Evolutionary conservation across 2,113 vertebrate genomes (phyloP).

Genomic region (Lichenostomus cassidix): DNA sequence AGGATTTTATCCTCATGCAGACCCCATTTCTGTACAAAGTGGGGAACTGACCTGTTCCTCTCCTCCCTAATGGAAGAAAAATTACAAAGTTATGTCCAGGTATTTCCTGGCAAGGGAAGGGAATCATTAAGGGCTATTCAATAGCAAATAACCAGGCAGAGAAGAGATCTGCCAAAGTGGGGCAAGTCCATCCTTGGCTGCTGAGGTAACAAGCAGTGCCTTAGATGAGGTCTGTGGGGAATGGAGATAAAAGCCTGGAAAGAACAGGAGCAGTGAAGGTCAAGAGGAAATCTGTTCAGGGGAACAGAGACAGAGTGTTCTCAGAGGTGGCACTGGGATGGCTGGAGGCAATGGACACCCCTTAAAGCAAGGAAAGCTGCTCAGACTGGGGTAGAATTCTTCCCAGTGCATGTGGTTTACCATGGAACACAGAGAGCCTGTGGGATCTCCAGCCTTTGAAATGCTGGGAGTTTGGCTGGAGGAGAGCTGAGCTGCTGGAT

Average conservation of each 20-base stretch:
- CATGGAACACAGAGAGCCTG: neutral
- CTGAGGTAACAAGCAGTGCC: neutral
- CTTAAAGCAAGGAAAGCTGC: neutral
- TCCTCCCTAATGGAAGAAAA: neutral
- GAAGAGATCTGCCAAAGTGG: neutral
- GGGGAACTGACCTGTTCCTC: neutral
- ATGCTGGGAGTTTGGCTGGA: neutral
- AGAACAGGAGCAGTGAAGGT: neutral
- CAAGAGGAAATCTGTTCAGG: neutral
- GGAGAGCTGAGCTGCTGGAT: neutral
- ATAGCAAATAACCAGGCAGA: neutral
- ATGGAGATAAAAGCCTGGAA: neutral
- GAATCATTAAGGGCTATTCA: neutral
- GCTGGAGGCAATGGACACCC: neutral
- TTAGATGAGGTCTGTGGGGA: too few species aligned
- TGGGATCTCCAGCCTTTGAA: neutral
- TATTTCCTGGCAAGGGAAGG: neutral
- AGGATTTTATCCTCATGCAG: neutral
- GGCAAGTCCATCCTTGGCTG: neutral
- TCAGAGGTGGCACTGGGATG: neutral
- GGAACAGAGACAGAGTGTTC: neutral
- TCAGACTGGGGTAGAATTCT: neutral
- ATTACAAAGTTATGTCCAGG: neutral
- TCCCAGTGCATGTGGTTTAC: neutral
- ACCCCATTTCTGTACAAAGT: fast-evolving